Conservation (phyloP, 2,113 vertebrate genomes). For the Tyto alba region DNA sequence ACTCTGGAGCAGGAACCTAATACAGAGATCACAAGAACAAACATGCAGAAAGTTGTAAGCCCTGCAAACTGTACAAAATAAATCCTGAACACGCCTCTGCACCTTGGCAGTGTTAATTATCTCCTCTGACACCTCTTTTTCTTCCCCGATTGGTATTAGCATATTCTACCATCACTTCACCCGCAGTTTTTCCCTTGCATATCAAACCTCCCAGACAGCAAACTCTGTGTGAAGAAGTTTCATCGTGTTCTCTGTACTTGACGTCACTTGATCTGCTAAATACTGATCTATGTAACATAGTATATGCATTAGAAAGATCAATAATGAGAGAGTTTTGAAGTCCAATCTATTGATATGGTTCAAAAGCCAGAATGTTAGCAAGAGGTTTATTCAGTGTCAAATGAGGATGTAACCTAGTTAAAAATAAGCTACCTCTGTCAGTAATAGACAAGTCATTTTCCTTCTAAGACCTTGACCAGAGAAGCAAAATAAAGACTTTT, state of each 20-base stretch:
- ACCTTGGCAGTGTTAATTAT: neutral
- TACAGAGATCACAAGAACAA: neutral
- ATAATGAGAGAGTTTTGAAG: neutral
- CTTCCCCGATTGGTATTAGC: accelerated
- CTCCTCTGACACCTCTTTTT: neutral
- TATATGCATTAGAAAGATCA: neutral
- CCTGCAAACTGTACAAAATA: neutral
- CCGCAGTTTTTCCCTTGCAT: neutral
- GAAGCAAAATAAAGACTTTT: neutral
- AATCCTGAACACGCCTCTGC: accelerated
- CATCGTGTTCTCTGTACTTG: neutral
- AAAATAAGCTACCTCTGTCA: neutral
- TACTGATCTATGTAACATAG: neutral
- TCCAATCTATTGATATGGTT: neutral
- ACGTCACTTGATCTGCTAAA: neutral
- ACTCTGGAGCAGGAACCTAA: neutral
- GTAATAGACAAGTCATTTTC: neutral
- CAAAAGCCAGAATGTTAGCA: neutral
- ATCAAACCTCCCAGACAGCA: neutral
- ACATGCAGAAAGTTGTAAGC: accelerated
- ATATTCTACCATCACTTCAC: neutral
- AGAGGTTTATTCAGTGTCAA: neutral
- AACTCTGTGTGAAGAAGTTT: neutral
- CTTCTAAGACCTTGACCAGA: neutral
- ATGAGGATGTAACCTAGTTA: neutral